Percentiles rank a stretch among this genome's conserved stretches.
Conservation (phyloP, 2,113 vertebrate genomes). For the Cryptotis parvus region DNA sequence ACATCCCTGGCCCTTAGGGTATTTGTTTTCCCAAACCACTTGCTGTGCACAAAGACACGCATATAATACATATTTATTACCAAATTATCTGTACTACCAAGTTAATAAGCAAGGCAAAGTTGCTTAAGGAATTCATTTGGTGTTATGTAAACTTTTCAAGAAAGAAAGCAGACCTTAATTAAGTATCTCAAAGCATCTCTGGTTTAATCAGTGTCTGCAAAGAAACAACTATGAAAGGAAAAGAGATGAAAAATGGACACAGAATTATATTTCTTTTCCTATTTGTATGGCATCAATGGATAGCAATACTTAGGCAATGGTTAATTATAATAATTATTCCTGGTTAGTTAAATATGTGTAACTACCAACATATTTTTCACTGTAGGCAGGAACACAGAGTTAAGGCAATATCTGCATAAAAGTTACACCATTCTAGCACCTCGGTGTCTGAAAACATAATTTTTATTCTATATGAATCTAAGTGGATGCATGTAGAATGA, state of each 20-base stretch:
- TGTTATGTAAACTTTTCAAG: conserved; percentile 42
- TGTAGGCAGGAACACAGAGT: neutral
- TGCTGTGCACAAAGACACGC: neutral
- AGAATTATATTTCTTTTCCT: conserved; percentile 8
- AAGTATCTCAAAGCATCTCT: conserved; percentile 17
- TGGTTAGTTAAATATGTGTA: neutral
- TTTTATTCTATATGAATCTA: neutral
- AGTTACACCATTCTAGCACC: neutral
- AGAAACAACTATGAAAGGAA: neutral
- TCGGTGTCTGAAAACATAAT: neutral
- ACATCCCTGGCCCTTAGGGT: no score
- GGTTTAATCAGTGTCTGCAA: neutral
- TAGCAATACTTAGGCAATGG: neutral
- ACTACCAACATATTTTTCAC: neutral
- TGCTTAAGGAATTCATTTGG: conserved; percentile 44
- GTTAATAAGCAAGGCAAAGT: conserved; percentile 51
- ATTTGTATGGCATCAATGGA: neutral
- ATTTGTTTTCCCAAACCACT: neutral
- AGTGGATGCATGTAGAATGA: neutral
- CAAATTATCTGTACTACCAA: neutral
- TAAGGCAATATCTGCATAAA: neutral
- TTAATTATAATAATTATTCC: neutral
- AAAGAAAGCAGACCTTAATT: conserved; percentile 29
- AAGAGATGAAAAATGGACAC: neutral
- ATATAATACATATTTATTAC: neutral